Evolutionary conservation across 2,797 vertebrate species (phyloP), one percentile per base, ranked within the genome.

Genomic region (Calcarius lapponicus): DNA sequence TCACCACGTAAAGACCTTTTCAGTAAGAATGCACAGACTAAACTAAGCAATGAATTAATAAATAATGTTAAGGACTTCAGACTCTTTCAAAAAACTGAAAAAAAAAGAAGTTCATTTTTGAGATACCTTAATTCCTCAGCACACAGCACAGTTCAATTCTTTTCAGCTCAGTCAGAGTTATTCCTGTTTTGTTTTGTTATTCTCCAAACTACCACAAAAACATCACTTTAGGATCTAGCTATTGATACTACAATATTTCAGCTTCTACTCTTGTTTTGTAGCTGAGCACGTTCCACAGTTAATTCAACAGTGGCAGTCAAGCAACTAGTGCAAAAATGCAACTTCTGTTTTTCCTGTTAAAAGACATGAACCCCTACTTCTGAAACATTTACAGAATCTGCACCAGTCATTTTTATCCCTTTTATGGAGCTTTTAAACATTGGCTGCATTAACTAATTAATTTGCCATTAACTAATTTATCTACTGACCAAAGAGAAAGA

Each of bases 401-500:
- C 38, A 71, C 51, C 25, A 71, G 80, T 48, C 60, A 57, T 72
- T 76, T 57, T 71, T 80, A 93, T 15, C 58, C 50, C 60, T 93
- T 90, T 47, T 36, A 66, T 38, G 65, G 67, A 83, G 32, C 32
- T 87, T 96, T 85, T 93, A 90, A 96, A 94, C 69, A 86, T 42
- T 75, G 82, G 83, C 72, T 85, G 54, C 81, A 93, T 95, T 94
- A 96, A 93, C 87, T 89, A 95, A 96, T 96, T 95, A 90, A 96
- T 93, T 84, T 93, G 60, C 93, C 72, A 93, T 96, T 95, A 92
- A 93, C 92, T 94, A 93, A 96, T 91, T 93, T 87, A 92, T 84
- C 83, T 80, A 47, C 73, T 88, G 87, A 93, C 92, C 96, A 96
- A 91, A 91, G 85, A 97, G 50, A 86, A 60, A 82, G 43, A 91